Percentiles rank a stretch among this genome's conserved stretches.
phyloP scores from a whole-genome alignment of 2,888 invertebrate genomes.

The Leucophenga montana region DNA sequence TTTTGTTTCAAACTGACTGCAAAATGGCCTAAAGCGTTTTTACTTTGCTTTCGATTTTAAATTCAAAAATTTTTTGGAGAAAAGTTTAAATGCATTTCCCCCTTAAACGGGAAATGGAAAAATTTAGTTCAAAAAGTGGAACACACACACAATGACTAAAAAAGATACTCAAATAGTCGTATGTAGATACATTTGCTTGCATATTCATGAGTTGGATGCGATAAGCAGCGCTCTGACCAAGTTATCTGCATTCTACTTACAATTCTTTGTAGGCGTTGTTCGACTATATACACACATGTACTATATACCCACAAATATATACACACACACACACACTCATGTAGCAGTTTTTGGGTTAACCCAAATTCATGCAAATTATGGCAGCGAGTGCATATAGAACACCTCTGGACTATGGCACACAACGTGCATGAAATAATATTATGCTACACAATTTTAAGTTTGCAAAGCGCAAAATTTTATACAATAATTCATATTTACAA shows the following conservation, averaged over 20 bases:
- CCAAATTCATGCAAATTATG: slow-evolving; percentile 64
- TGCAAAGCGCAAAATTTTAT: slow-evolving; percentile 63
- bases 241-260: background rate
- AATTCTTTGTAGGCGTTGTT: slow-evolving; percentile 24
- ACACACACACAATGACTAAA: no score
- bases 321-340: no score
- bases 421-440: slow-evolving; percentile 64
- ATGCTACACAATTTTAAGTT: slow-evolving; percentile 58
- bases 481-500: slow-evolving; percentile 47
- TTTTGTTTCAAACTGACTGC: background rate
- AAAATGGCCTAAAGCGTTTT: background rate
- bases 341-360: slow-evolving; percentile 41
- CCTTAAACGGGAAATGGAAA: background rate
- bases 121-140: background rate
- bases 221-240: slow-evolving; percentile 45
- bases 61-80: no score
- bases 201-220: slow-evolving; percentile 62
- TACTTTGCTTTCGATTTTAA: background rate
- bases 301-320: no score
- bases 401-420: background rate
- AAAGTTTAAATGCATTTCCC: no score
- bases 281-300: no score
- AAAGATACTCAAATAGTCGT: slow-evolving; percentile 38
- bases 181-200: slow-evolving; percentile 53
- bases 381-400: slow-evolving; percentile 1